Percentiles rank a stretch among this genome's conserved stretches.
Evolutionary conservation across 2,888 invertebrate species (phyloP).

Genomic region (Troides aeacus): DNA sequence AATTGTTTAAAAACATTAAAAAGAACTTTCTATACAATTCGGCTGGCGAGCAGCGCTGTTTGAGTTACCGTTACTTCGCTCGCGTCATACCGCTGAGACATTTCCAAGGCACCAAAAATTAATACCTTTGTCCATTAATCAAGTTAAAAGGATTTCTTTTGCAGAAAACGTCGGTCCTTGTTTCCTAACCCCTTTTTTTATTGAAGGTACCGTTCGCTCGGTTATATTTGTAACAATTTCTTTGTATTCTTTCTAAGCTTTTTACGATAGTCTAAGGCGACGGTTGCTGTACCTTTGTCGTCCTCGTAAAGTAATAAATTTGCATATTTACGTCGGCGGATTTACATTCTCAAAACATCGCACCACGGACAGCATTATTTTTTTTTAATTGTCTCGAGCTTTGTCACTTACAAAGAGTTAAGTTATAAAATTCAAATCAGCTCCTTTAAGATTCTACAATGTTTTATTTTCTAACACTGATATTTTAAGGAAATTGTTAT

Average conservation of each 20-base stretch:
- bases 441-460: conserved; percentile 21
- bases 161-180: conserved; percentile 60
- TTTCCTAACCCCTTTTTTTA: conserved; percentile 67
- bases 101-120: conserved; percentile 59
- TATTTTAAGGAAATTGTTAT: conserved; percentile 19
- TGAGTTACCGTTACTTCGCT: conserved; percentile 38
- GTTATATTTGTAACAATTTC: conserved; percentile 65
- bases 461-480: conserved; percentile 16
- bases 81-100: conserved; percentile 43
- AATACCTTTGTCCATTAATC: conserved; percentile 71
- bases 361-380: conserved; percentile 50
- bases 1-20: conserved; percentile 11
- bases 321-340: conserved; percentile 67
- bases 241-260: conserved; percentile 64
- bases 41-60: conserved; percentile 34
- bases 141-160: conserved; percentile 65
- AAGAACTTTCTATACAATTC: conserved; percentile 10
- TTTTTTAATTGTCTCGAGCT: conserved; percentile 53
- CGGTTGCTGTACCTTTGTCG: conserved; percentile 59
- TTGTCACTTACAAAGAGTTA: conserved; percentile 54
- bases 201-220: conserved; percentile 56
- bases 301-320: conserved; percentile 55
- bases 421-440: conserved; percentile 63
- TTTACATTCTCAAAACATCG: conserved; percentile 65
- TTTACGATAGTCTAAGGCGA: conserved; percentile 58